Percentiles rank a stretch among this genome's conserved stretches.
Conservation (phyloP, 30 jellyfish, hydroid and myxozoan species). For the Aurelia sp. region DNA sequence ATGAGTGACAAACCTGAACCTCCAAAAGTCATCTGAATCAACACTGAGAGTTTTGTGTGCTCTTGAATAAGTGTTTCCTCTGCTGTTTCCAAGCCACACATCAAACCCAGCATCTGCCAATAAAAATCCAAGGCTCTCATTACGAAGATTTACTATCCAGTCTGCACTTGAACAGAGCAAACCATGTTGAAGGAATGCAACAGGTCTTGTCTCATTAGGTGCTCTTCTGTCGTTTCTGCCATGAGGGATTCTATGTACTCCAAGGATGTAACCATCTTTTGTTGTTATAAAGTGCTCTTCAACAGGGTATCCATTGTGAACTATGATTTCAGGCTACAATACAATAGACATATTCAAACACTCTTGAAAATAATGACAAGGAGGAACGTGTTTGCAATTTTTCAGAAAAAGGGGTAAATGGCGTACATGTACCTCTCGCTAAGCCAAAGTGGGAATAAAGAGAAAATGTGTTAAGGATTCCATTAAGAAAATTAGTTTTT, state of each 20-base stretch:
- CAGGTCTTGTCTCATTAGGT: conserved; percentile 38
- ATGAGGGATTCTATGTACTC: conserved; percentile 89
- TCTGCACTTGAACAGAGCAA: conserved; percentile 85
- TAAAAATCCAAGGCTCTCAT: conserved; percentile 86
- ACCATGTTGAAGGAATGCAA: conserved; percentile 88
- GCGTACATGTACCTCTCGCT: no score
- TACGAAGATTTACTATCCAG: conserved; percentile 80
- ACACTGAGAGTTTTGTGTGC: conserved; percentile 63
- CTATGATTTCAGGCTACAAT: conserved; percentile 74
- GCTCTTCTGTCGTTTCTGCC: conserved; percentile 68
- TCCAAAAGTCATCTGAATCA: conserved; percentile 84
- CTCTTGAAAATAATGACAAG: no score
- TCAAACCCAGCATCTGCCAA: conserved; percentile 94
- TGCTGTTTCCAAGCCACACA: conserved; percentile 98
- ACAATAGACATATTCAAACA: no score
- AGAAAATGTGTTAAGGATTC: no score
- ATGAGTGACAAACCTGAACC: conserved; percentile 49
- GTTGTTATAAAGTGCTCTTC: conserved; percentile 82
- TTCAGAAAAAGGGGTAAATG: no score
- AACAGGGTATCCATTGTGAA: conserved; percentile 83
- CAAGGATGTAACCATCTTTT: conserved; percentile 90
- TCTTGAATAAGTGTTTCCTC: conserved; percentile 92
- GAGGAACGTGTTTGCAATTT: no score
- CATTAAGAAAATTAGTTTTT: no score
- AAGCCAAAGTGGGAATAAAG: no score